phyloP scores from a whole-genome alignment of 1,140 invertebrate species.

The Bombus confusus region DNA sequence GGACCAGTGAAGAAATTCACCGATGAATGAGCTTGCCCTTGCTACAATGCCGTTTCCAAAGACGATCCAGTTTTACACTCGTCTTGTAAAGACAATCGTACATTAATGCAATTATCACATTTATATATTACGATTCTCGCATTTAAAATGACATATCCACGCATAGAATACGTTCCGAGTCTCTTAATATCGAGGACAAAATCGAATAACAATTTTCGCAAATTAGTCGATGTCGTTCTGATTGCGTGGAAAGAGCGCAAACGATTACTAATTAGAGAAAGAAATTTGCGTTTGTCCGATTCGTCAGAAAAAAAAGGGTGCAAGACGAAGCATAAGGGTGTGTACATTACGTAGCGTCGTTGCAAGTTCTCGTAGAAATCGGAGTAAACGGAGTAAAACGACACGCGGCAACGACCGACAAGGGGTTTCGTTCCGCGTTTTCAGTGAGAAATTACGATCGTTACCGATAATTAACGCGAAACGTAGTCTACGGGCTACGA shows the following conservation, averaged over 20 bases:
- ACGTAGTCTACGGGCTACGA: slow-evolving; percentile 56
- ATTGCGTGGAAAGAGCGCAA: too few species aligned
- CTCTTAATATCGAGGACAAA: too few species aligned
- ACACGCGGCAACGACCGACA: slow-evolving; percentile 63
- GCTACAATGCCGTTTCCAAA: not conserved
- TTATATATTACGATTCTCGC: too few species aligned
- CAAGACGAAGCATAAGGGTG: slow-evolving; percentile 6
- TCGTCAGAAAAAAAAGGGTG: not conserved
- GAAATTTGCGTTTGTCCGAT: not conserved
- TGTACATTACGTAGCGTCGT: slow-evolving; percentile 40
- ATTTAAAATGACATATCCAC: too few species aligned
- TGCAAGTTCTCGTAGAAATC: slow-evolving; percentile 66
- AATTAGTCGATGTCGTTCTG: too few species aligned
- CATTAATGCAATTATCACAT: too few species aligned
- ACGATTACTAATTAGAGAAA: too few species aligned
- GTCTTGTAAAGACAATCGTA: too few species aligned
- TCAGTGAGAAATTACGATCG: slow-evolving; percentile 78
- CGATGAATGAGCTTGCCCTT: not conserved
- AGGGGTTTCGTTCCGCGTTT: slow-evolving; percentile 71
- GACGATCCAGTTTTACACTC: not conserved
- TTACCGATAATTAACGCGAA: slow-evolving; percentile 80
- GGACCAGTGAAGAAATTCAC: slow-evolving; percentile 27
- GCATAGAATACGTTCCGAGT: too few species aligned
- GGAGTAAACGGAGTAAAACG: slow-evolving; percentile 67
- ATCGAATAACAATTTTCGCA: too few species aligned